A percentile compares a stretch with the other conserved stretches of the same genome.
Conservation (phyloP, 2,113 vertebrate species). For the Dromiciops gliroides region DNA sequence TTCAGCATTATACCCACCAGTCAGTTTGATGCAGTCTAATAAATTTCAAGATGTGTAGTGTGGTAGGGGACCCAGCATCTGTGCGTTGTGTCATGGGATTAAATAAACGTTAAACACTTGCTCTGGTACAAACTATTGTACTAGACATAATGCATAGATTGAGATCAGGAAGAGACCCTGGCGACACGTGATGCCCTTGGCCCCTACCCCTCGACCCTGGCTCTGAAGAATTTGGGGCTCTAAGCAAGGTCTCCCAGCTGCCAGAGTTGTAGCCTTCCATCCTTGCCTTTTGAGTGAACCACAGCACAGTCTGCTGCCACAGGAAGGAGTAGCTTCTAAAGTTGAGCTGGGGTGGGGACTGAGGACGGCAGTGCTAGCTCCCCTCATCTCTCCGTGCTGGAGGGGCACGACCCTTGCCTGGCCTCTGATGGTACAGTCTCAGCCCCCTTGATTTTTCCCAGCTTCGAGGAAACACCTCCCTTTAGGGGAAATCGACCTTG, state of each 20-base stretch:
- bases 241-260: background rate
- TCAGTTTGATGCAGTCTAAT: background rate
- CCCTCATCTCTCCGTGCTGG: background rate
- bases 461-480: conserved; percentile 80
- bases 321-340: background rate
- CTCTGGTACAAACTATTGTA: background rate
- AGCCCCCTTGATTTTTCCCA: conserved; percentile 71
- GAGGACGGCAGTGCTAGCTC: conserved; percentile 9
- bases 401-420: conserved; percentile 18
- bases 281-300: background rate
- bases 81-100: background rate
- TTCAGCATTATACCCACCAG: background rate
- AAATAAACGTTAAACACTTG: background rate
- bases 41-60: background rate
- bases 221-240: background rate
- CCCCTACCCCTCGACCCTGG: background rate
- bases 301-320: background rate
- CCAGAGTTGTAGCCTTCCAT: background rate
- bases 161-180: background rate
- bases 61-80: background rate
- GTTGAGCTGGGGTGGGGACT: background rate
- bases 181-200: background rate
- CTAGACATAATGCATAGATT: background rate
- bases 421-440: conserved; percentile 50
- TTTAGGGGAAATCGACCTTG: conserved; percentile 86